Percentiles rank a stretch among this genome's conserved stretches.
Conservation (phyloP, 2,888 invertebrate genomes). For the Neocrepidodera transversa region DNA sequence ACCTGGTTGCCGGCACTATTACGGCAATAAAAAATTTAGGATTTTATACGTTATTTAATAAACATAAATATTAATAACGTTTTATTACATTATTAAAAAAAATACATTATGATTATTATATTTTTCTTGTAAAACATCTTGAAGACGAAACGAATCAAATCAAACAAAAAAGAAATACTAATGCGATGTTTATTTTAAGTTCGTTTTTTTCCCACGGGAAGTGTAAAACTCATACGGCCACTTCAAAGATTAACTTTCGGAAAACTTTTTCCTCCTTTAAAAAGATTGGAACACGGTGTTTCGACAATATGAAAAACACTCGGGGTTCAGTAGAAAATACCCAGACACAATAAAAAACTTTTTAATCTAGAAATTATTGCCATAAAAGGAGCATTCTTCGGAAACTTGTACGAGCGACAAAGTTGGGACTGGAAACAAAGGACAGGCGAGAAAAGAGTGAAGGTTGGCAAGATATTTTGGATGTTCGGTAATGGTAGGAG, state of each 20-base stretch:
- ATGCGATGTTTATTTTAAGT: too few relatives aligned
- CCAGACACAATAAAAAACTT: conserved; percentile 31
- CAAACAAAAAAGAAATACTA: too few relatives aligned
- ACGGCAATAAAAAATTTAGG: too few relatives aligned
- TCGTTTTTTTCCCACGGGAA: conserved; percentile 6
- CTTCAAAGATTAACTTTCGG: conserved; percentile 21
- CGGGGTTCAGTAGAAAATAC: conserved; percentile 19
- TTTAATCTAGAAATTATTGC: conserved; percentile 27
- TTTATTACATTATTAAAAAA: too few relatives aligned
- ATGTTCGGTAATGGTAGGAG: too few relatives aligned
- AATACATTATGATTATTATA: too few relatives aligned
- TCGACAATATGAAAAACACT: conserved; percentile 31
- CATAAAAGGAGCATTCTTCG: conserved; percentile 22
- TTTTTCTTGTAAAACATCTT: too few relatives aligned
- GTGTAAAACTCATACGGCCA: conserved; percentile 17
- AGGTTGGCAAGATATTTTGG: neutral
- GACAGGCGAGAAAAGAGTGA: neutral
- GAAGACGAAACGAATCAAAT: too few relatives aligned
- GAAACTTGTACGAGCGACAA: conserved; percentile 12
- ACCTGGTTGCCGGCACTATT: too few relatives aligned
- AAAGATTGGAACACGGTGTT: conserved; percentile 26
- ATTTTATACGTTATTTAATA: too few relatives aligned
- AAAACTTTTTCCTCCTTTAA: conserved; percentile 25
- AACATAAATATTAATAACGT: too few relatives aligned
- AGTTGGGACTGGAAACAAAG: conserved; percentile 4